Evolutionary conservation across 2,888 invertebrate genomes (phyloP), one percentile per base, ranked within the genome.

Genomic region (Leuctra nigra): DNA sequence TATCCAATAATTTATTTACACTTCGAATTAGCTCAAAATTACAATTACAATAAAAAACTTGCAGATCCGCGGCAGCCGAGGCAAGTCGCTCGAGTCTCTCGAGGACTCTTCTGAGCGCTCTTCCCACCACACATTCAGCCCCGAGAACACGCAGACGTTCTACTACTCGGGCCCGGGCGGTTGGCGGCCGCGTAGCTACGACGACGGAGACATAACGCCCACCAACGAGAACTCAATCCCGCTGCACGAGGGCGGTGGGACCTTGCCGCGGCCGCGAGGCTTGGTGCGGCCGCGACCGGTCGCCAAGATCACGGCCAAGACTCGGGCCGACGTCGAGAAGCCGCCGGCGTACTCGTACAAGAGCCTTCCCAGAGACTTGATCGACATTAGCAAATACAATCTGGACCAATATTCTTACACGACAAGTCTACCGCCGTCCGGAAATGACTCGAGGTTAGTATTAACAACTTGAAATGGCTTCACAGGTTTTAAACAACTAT

Each of bases 191-290:
- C 78, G 89, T 65, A 86, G 87, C 61, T 90, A 88, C 70, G 91
- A 92, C 70, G 92, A 92, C 68, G 92, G 92, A 16, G 92, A 93
- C 71, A 86, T 92, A 62, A 92, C 92, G 29, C 87, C 88, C 13
- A 92, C 92, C 47, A 92, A 92, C 68, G 91, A 92, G 70, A 44
- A 25, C 20, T 52, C 39, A 25, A 55, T 61, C 20, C 58, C 59
- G 29, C 71, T 72, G 58, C 69, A 71, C 64, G 86, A 86, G 64
- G 89, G 89, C 0, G 87, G 89, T 1, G 91, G 92, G 6, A 94
- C 94, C 0, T 72, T 94, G 60, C 92, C 93, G 0, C 81, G 94
- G 55, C 92, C 91, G 3, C 77, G 91, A 61, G 87, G 87, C 1
- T 75, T 87, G 13, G 87, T 90, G 22, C 81, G 89, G 59, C 89